A percentile compares a stretch with the other conserved stretches of the same genome.
Conservation (phyloP, 2,113 vertebrate genomes). For the Copsychus sechellarum region DNA sequence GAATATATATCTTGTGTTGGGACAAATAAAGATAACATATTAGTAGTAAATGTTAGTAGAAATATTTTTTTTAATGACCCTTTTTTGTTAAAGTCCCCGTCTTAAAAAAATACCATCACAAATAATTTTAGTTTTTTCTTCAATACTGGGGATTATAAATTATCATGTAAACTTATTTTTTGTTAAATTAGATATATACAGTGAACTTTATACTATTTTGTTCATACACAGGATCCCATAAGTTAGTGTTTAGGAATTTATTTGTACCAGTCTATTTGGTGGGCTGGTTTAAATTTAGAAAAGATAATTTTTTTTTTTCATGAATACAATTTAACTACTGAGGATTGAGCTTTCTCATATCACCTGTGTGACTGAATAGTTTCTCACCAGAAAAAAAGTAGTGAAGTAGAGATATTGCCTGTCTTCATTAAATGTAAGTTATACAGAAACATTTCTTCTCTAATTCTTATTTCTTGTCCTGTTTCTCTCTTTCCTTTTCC, state of each 20-base stretch:
- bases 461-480: not conserved
- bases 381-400: not conserved
- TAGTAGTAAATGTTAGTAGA: conserved; percentile 21
- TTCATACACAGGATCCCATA: not conserved
- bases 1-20: not conserved
- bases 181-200: not conserved
- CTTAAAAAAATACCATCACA: not conserved
- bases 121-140: not conserved
- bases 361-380: not conserved
- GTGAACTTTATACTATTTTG: conserved; percentile 22
- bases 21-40: not conserved
- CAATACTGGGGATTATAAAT: not conserved
- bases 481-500: not conserved
- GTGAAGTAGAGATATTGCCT: not conserved
- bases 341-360: not conserved
- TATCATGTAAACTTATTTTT: conserved; percentile 6
- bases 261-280: not conserved
- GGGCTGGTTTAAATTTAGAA: not conserved
- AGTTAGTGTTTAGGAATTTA: not conserved
- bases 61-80: not conserved
- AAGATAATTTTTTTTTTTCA: not conserved
- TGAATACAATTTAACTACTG: not conserved
- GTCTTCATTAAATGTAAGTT: not conserved
- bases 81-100: not conserved
- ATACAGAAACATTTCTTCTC: not conserved